Conservation (phyloP, 2,113 vertebrate species). For the Hucho hucho region DNA sequence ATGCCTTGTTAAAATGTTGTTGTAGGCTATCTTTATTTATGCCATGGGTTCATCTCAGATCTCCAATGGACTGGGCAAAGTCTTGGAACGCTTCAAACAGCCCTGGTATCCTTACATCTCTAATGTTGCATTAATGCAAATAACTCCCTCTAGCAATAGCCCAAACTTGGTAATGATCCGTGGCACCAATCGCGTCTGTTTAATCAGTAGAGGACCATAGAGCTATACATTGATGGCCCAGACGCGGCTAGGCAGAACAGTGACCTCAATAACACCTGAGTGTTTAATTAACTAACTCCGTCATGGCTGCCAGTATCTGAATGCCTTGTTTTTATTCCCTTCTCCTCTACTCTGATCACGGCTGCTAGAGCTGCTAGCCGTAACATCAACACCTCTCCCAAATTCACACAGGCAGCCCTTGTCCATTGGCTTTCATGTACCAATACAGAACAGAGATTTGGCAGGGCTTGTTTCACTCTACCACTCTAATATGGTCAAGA, state of each 20-base stretch:
- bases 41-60: neutral
- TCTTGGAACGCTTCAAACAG: neutral
- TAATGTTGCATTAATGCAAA: constrained; percentile 27
- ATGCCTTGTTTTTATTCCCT: constrained; percentile 37
- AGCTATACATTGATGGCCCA: constrained; percentile 26
- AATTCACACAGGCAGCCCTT: constrained; percentile 57
- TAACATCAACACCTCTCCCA: constrained; percentile 59
- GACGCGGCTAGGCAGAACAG: constrained; percentile 27
- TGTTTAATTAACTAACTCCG: constrained; percentile 62
- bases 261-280: constrained; percentile 37
- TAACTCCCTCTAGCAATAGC: constrained; percentile 16
- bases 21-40: neutral
- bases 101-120: constrained; percentile 8
- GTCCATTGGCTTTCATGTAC: constrained; percentile 47
- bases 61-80: neutral
- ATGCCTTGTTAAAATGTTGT: neutral
- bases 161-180: constrained; percentile 14
- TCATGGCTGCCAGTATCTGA: constrained; percentile 41
- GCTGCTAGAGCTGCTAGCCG: constrained; percentile 37
- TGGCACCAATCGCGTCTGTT: constrained; percentile 40
- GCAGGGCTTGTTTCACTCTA: constrained; percentile 43
- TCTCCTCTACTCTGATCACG: constrained; percentile 35
- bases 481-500: constrained; percentile 50
- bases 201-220: constrained; percentile 32
- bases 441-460: constrained; percentile 58